Base-by-base conservation (phyloP, 2,113 vertebrate species). In the Tympanuchus pallidicinctus region DNA sequence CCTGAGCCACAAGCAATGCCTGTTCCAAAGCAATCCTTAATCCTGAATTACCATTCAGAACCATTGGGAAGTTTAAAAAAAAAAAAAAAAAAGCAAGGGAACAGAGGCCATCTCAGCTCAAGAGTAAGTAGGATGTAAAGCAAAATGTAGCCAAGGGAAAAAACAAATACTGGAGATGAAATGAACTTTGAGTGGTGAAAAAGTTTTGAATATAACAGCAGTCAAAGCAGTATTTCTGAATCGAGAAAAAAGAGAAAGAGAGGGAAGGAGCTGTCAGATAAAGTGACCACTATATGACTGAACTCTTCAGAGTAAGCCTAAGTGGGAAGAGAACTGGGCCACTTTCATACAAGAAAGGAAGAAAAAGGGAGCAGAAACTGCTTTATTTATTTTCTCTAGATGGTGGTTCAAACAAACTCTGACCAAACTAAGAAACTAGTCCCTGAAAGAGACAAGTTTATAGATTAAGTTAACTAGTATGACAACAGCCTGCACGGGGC, bases 21-120 rank as follows among this genome's bases (percentile, higher is more conserved):
- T 54, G 21, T 54, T 30, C 36, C 1, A 3, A 11, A 6, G 36
- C 4, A 47, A 13, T 32, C n/a, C 30, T 72, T 1, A 0, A n/a
- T 15, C 17, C 8, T 11, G 48, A 76, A 21, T 30, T 72, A n/a
- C 36, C 56, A 60, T 13, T 10, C 67, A 27, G 19, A 59, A 21
- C 34, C 14, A 19, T 6, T 6, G 12, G 32, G 13, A 80, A 54
- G 14, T 28, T 24, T 6, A 48, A 45, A 45, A 45, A 45, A 45
- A 45, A n/a, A 17, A 74, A 54, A 10, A 45, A 63, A 40, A 87
- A 28, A 28, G 18, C 36, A n/a, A 42, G 8, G 10, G 22, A 20
- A 63, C 12, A 73, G 12, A 20, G 7, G 8, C 65, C 24, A 64
- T 4, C 7, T 43, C 42, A 66, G 7, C 24, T 32, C 13, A 13